phyloP scores from a whole-genome alignment of 2,113 vertebrate genomes.

The Arothron firmamentum region DNA sequence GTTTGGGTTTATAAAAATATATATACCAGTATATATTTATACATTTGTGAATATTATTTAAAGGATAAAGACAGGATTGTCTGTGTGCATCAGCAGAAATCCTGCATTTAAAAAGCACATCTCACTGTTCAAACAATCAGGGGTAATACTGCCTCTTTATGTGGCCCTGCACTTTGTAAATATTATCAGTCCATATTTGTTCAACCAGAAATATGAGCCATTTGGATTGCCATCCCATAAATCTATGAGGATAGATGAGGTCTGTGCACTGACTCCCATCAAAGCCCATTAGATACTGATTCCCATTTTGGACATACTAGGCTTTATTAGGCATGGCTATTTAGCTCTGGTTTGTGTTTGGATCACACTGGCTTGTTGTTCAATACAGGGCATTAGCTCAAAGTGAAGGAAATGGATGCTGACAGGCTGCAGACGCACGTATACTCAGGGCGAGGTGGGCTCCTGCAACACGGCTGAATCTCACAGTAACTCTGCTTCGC shows the following conservation, averaged over 20 bases:
- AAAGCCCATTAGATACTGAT: conserved; percentile 61
- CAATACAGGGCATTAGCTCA: conserved; percentile 65
- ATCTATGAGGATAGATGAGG: conserved; percentile 44
- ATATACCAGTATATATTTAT: too few species aligned
- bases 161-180: conserved; percentile 24
- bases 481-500: background rate
- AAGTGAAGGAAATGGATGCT: conserved; percentile 74
- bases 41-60: background rate
- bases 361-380: conserved; percentile 64
- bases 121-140: conserved; percentile 19
- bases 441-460: conserved; percentile 4
- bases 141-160: conserved; percentile 17
- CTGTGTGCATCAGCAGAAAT: conserved; percentile 3
- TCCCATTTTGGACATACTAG: conserved; percentile 49
- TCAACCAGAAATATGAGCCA: conserved; percentile 40
- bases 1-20: background rate
- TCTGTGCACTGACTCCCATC: conserved; percentile 59
- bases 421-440: conserved; percentile 54
- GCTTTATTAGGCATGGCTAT: conserved; percentile 60
- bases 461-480: conserved; percentile 37
- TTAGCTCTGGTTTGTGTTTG: conserved; percentile 60
- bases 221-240: conserved; percentile 42
- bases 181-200: conserved; percentile 58
- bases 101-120: conserved; percentile 28
- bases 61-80: background rate